phyloP scores from a whole-genome alignment of 2,113 vertebrate species.

The Hydrochoerus hydrochaeris region DNA sequence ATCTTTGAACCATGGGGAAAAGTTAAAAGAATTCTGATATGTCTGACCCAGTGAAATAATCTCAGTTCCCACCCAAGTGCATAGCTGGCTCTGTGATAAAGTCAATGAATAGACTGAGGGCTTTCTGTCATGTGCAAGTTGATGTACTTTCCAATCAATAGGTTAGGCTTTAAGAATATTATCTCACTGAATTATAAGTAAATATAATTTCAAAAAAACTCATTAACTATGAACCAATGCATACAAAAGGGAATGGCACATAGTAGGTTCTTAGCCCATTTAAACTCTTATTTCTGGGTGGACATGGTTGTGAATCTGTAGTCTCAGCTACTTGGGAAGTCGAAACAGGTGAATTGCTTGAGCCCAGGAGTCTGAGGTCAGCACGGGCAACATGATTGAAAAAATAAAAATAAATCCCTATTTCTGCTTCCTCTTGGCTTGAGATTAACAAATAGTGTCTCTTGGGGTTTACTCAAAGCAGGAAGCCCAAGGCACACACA shows the following conservation, averaged over 20 bases:
- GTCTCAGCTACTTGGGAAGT: neutral
- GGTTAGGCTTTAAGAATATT: neutral
- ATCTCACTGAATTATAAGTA: neutral
- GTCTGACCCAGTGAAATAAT: neutral
- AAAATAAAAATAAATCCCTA: neutral
- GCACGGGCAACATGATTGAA: neutral
- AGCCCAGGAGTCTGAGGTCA: neutral
- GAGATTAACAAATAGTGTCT: neutral
- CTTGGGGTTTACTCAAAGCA: neutral
- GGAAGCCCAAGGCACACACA: neutral
- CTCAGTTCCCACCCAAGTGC: neutral
- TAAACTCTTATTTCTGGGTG: neutral
- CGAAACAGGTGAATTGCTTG: neutral
- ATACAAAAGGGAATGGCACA: neutral
- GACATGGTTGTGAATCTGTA: neutral
- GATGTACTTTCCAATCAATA: neutral
- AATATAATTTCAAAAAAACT: constrained; percentile 20
- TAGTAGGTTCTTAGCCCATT: neutral
- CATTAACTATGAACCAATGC: neutral
- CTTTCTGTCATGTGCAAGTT: neutral
- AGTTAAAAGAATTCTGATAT: neutral
- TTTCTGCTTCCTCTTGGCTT: neutral
- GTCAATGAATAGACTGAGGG: neutral
- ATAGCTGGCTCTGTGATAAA: neutral
- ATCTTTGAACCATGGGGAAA: neutral